Evolutionary conservation across 2,113 vertebrate species (phyloP).

Genomic region (Rhegmatorhina hoffmannsi): DNA sequence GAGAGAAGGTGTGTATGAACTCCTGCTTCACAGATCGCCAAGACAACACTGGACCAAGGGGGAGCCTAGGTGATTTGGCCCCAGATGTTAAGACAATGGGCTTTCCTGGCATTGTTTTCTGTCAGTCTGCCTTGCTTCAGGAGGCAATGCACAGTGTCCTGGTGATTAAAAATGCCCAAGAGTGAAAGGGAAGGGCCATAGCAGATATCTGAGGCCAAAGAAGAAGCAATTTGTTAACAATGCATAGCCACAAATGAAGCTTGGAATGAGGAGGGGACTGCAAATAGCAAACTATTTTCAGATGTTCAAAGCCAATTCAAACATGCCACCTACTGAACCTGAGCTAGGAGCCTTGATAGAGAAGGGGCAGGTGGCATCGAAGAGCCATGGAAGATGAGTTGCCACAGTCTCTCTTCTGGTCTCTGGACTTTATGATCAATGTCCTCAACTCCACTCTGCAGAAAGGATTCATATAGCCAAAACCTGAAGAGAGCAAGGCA

Average conservation of each 20-base stretch:
- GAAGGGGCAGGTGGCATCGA: neutral
- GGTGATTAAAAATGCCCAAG: neutral
- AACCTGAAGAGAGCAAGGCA: neutral
- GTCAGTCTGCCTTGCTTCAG: neutral
- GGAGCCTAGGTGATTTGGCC: neutral
- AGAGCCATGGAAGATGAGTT: neutral
- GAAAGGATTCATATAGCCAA: neutral
- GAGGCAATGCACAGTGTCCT: neutral
- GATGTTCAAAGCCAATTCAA: neutral
- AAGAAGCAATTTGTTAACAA: neutral
- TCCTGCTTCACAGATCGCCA: neutral
- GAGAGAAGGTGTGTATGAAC: neutral
- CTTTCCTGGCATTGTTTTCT: conserved; percentile 25
- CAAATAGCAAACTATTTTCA: neutral
- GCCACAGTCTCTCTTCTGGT: neutral
- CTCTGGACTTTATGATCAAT: neutral
- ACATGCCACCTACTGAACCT: neutral
- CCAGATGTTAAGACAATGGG: neutral
- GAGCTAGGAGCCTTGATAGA: neutral
- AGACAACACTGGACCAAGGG: neutral
- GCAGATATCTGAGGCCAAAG: neutral
- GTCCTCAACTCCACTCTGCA: neutral
- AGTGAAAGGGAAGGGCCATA: neutral
- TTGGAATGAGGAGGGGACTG: neutral
- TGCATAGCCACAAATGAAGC: neutral